Evolutionary conservation across 2,113 vertebrate genomes (phyloP).

Genomic region (Onychorhynchus coronatus): DNA sequence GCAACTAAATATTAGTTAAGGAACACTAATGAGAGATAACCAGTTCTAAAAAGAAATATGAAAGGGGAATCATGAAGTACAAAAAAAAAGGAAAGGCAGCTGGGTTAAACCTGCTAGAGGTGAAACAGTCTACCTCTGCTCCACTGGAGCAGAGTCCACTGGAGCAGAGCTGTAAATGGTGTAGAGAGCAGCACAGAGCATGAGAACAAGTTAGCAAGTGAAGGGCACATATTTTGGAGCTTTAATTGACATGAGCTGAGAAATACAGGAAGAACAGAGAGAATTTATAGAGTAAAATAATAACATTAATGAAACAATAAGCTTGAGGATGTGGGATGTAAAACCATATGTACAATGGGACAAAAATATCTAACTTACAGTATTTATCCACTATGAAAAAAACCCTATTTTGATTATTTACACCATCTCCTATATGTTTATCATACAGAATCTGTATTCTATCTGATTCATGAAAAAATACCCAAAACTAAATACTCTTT

Average conservation of each 20-base stretch:
- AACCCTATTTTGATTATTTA: background rate
- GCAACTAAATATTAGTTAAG: background rate
- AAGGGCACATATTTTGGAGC: background rate
- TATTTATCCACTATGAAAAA: background rate
- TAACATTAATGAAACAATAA: background rate
- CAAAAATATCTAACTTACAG: background rate
- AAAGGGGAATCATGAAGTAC: background rate
- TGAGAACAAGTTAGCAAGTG: background rate
- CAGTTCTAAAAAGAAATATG: background rate
- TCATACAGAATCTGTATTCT: background rate
- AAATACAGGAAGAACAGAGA: background rate
- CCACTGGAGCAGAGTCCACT: background rate
- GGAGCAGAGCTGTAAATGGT: background rate
- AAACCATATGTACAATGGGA: background rate
- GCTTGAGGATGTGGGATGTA: background rate
- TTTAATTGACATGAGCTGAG: background rate
- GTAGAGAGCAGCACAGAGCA: background rate
- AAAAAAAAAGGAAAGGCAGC: background rate
- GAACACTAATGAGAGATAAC: background rate
- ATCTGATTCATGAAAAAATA: background rate
- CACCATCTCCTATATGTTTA: background rate
- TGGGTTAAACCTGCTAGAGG: background rate
- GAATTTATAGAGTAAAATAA: background rate
- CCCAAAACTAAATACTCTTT: background rate
- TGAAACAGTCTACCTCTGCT: background rate